phyloP scores from a whole-genome alignment of 2,888 invertebrate genomes.

The Apamea crenata region DNA sequence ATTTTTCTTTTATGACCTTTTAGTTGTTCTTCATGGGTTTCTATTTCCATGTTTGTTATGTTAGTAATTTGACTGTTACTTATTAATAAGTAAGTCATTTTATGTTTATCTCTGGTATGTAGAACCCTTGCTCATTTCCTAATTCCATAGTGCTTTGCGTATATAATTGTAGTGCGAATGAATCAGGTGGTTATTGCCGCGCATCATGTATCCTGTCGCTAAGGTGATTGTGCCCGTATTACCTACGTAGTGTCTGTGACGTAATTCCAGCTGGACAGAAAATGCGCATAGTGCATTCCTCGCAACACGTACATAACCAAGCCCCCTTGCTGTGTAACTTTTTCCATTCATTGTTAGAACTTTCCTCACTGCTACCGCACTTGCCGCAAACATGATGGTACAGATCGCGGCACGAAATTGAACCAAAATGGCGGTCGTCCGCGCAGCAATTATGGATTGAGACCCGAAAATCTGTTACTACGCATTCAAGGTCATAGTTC shows the following conservation, averaged over 20 bases:
- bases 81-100: not conserved
- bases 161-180: not conserved
- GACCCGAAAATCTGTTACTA: no score
- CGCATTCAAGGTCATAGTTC: no score
- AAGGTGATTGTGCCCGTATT: not conserved
- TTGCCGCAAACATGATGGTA: no score
- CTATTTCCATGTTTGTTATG: not conserved
- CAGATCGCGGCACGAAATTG: no score
- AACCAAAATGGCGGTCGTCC: no score
- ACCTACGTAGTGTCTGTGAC: not conserved
- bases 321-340: no score
- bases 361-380: no score
- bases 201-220: no score
- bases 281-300: conserved; percentile 7
- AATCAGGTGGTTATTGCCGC: not conserved
- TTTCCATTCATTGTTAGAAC: no score
- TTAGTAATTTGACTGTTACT: not conserved
- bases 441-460: no score
- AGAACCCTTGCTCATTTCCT: not conserved
- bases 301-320: not conserved
- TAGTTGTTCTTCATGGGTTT: not conserved
- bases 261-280: not conserved
- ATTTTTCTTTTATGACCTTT: not conserved
- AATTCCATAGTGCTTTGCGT: not conserved
- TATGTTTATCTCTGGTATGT: not conserved